Percentiles rank a stretch among this genome's conserved stretches.
Evolutionary conservation across 2,888 invertebrate species (phyloP).

Genomic region (Sthenelais limicola): DNA sequence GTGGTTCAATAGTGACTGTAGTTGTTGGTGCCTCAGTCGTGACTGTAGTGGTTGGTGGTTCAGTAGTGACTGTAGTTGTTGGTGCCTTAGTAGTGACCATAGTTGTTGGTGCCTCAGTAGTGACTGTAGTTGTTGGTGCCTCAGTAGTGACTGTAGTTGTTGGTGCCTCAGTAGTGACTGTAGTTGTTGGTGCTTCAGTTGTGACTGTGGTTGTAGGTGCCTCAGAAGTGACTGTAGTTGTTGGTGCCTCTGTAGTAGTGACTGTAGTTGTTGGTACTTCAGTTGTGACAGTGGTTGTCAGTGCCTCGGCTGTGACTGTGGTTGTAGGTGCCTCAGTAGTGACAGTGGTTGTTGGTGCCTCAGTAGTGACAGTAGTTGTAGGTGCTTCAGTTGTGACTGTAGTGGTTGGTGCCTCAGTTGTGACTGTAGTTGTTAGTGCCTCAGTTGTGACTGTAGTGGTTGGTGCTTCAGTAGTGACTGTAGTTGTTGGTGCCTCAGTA

Average conservation of each 20-base stretch:
- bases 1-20: not conserved
- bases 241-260: not conserved
- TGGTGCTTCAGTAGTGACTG: not conserved
- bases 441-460: not conserved
- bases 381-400: not conserved
- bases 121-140: not conserved
- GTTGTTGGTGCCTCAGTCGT: not conserved
- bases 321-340: not conserved
- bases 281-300: not conserved
- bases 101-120: not conserved
- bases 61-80: not conserved
- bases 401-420: not conserved
- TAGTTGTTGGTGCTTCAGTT: not conserved
- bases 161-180: not conserved
- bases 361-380: not conserved
- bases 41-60: not conserved
- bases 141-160: not conserved
- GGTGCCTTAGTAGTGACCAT: not conserved
- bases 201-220: not conserved
- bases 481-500: not conserved
- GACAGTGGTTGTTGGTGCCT: not conserved
- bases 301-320: too few relatives aligned
- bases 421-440: not conserved
- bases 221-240: not conserved
- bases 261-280: not conserved